Percentiles rank a stretch among this genome's conserved stretches.
Evolutionary conservation across 2,113 vertebrate genomes (phyloP).

Genomic region (Syngnathus scovelli): DNA sequence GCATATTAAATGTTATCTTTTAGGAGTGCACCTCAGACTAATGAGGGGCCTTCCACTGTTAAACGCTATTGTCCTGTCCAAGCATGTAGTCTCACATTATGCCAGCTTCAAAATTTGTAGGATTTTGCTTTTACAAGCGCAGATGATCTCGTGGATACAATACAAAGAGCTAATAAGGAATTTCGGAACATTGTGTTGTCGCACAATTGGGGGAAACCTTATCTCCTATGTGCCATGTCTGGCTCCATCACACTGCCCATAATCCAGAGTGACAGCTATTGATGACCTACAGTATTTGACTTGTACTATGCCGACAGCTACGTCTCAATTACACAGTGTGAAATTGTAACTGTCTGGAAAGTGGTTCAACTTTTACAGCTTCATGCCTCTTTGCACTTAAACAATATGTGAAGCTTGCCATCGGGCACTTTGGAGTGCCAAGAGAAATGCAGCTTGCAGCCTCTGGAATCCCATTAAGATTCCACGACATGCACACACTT

Average conservation of each 20-base stretch:
- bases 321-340: slow-evolving; percentile 40
- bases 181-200: background rate
- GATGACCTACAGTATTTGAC: slow-evolving; percentile 35
- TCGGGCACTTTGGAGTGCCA: slow-evolving; percentile 39
- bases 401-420: slow-evolving; percentile 35
- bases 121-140: background rate
- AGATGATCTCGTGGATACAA: background rate
- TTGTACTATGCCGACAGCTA: slow-evolving; percentile 24
- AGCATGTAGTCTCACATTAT: no score
- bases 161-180: background rate
- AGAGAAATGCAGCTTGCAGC: slow-evolving; percentile 36
- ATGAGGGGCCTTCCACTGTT: slow-evolving; percentile 9
- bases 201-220: slow-evolving; percentile 4
- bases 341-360: slow-evolving; percentile 48
- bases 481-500: slow-evolving; percentile 50
- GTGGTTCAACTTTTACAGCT: slow-evolving; percentile 45
- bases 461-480: slow-evolving; percentile 51
- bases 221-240: slow-evolving; percentile 18
- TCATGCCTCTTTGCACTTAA: slow-evolving; percentile 40
- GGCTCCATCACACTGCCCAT: slow-evolving; percentile 39
- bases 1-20: slow-evolving; percentile 4
- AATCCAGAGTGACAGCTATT: slow-evolving; percentile 46
- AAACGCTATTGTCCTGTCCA: background rate
- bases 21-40: slow-evolving; percentile 13
- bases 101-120: no score